Percentiles rank a stretch among this genome's conserved stretches.
Conservation (phyloP, 2,888 invertebrate species). For the Drosophila paranaensis region DNA sequence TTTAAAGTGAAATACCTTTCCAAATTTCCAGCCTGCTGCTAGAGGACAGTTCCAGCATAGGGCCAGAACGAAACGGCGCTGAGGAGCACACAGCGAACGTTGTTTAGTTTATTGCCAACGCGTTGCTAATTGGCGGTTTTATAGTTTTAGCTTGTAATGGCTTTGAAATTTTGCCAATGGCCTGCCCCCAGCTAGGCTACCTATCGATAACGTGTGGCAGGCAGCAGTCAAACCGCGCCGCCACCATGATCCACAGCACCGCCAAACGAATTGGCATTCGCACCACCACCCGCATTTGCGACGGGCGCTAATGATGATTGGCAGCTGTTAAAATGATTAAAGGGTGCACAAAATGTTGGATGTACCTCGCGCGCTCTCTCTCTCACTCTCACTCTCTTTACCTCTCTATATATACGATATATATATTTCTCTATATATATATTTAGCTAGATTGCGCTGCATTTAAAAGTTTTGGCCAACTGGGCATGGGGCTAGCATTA, state of each 20-base stretch:
- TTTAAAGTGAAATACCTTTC: conserved; percentile 33
- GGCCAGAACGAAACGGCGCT: background rate
- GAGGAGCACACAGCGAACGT: conserved; percentile 25
- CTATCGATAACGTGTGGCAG: conserved; percentile 32
- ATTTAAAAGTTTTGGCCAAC: conserved; percentile 40
- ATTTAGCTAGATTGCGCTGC: conserved; percentile 9
- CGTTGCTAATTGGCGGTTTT: conserved; percentile 79
- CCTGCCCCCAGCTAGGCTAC: background rate
- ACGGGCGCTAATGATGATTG: conserved; percentile 74
- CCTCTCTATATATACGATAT: background rate
- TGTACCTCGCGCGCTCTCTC: conserved; percentile 8
- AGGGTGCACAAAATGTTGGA: conserved; percentile 50
- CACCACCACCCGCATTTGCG: conserved; percentile 23
- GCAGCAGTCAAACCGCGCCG: conserved; percentile 51
- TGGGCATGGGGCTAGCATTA: conserved; percentile 37
- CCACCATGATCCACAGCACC: conserved; percentile 36
- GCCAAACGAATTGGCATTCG: conserved; percentile 14
- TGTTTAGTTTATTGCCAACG: conserved; percentile 73
- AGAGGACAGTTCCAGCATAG: conserved; percentile 24
- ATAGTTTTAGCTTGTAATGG: conserved; percentile 72
- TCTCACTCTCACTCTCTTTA: background rate
- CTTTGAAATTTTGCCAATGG: conserved; percentile 58
- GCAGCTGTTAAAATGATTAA: conserved; percentile 79
- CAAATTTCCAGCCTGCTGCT: conserved; percentile 24
- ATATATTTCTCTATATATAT: conserved; percentile 1